Percentiles rank a stretch among this genome's conserved stretches.
Conservation (phyloP, 2,797 vertebrate genomes). For the Mionectes olivaceus region DNA sequence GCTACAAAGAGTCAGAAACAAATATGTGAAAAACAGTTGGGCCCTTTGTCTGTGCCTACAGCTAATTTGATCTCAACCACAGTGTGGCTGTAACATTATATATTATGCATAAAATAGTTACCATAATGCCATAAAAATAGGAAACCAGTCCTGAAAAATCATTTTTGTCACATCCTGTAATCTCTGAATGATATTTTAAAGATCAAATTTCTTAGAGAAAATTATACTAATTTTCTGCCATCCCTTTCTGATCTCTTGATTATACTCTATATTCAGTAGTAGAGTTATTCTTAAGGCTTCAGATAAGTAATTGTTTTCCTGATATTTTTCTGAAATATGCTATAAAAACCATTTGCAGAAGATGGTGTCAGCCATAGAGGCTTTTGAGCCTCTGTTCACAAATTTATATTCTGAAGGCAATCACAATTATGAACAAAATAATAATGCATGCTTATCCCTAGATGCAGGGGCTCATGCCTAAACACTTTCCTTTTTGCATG, state of each 20-base stretch:
- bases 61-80: not conserved
- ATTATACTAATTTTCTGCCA: not conserved
- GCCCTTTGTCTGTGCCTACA: not conserved
- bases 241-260: not conserved
- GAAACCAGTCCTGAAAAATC: not conserved
- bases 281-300: not conserved
- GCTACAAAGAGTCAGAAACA: not conserved
- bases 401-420: not conserved
- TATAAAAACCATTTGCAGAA: not conserved
- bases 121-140: not conserved
- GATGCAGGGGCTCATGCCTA: not conserved
- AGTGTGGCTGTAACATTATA: not conserved
- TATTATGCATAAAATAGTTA: not conserved
- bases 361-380: not conserved
- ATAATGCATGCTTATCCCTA: not conserved
- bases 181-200: not conserved
- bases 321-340: not conserved
- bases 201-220: not conserved
- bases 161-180: not conserved
- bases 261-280: not conserved
- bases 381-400: not conserved
- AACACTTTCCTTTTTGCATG: not conserved
- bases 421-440: not conserved
- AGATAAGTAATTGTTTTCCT: not conserved
- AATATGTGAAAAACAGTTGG: not conserved